phyloP scores from a whole-genome alignment of 2,113 vertebrate genomes.

The Oryzias melastigma region DNA sequence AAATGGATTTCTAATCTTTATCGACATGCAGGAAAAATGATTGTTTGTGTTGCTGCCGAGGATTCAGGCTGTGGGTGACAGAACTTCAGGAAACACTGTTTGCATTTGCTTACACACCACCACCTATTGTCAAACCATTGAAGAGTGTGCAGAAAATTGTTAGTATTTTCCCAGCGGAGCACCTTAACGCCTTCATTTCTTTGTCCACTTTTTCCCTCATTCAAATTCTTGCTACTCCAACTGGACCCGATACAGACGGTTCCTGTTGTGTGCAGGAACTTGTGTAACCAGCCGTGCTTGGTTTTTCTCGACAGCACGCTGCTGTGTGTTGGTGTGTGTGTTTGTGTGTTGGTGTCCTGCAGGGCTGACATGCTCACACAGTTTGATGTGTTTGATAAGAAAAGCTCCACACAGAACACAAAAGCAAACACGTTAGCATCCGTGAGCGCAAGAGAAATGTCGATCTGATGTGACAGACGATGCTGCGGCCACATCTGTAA shows the following conservation, averaged over 20 bases:
- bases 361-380: slow-evolving; percentile 7
- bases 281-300: slow-evolving; percentile 12
- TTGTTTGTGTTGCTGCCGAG: slow-evolving; percentile 9
- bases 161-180: slow-evolving; percentile 7
- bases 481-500: too few relatives aligned
- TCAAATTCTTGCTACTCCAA: slow-evolving; percentile 21
- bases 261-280: slow-evolving; percentile 9
- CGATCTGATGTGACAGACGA: too few relatives aligned
- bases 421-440: too few relatives aligned
- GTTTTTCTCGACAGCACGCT: slow-evolving; percentile 11
- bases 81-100: slow-evolving; percentile 2
- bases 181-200: slow-evolving; percentile 31
- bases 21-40: slow-evolving; percentile 20
- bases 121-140: slow-evolving; percentile 31
- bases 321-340: neutral
- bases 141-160: slow-evolving; percentile 14
- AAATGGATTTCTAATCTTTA: slow-evolving; percentile 43
- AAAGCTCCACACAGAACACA: neutral
- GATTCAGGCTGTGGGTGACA: slow-evolving; percentile 14
- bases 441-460: too few relatives aligned
- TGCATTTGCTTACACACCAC: slow-evolving; percentile 27
- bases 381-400: slow-evolving; percentile 15
- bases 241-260: slow-evolving; percentile 4
- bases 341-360: neutral
- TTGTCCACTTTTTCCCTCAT: slow-evolving; percentile 21